Conservation (phyloP, 2,888 invertebrate genomes). For the Heliconius hortense region DNA sequence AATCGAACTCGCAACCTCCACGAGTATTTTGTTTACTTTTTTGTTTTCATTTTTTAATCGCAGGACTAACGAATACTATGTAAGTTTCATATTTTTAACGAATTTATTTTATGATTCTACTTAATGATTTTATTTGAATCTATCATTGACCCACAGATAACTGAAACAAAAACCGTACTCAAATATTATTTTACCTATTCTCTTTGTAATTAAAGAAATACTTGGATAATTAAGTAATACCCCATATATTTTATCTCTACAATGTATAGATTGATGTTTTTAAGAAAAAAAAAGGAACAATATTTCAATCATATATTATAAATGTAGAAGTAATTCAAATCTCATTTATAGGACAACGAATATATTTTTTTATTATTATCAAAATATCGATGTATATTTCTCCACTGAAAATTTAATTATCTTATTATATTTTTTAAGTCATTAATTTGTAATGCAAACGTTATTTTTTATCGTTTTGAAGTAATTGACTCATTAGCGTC, state of each 20-base stretch:
- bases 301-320: not conserved
- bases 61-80: slow-evolving; percentile 13
- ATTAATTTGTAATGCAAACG: not conserved
- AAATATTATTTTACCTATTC: not conserved
- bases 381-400: not conserved
- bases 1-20: not conserved
- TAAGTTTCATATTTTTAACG: not conserved
- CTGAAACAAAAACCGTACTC: not conserved
- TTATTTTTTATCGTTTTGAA: not conserved
- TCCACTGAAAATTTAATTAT: slow-evolving; percentile 3
- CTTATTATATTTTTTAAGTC: not conserved
- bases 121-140: not conserved
- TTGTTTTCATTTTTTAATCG: not conserved
- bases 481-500: not conserved
- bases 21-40: not conserved
- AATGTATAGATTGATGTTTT: not conserved
- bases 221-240: not conserved
- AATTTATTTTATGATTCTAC: not conserved
- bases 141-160: not conserved
- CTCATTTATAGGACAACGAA: slow-evolving; percentile 16
- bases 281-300: not conserved
- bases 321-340: not conserved
- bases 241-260: not conserved
- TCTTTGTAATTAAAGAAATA: not conserved
- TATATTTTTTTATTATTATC: not conserved